Evolutionary conservation across 1,140 invertebrate species (phyloP).

Genomic region (Chironomus tepperi): DNA sequence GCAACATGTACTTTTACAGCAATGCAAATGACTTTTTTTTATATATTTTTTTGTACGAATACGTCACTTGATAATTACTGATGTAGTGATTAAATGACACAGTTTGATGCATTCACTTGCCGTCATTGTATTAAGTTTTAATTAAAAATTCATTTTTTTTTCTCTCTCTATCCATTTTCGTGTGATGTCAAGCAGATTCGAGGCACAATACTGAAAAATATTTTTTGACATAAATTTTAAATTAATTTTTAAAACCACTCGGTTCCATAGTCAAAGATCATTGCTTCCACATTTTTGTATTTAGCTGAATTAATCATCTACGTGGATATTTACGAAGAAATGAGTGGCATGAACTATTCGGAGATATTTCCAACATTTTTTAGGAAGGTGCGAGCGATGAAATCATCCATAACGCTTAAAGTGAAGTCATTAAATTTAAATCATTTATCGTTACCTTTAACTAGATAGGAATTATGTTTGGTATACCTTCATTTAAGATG

Average conservation of each 20-base stretch:
- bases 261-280: background rate
- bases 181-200: background rate
- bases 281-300: too few relatives aligned
- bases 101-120: slow-evolving; percentile 2
- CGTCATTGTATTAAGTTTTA: background rate
- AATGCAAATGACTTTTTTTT: slow-evolving; percentile 17
- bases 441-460: slow-evolving; percentile 18
- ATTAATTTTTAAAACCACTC: background rate
- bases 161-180: background rate
- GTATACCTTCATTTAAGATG: too few relatives aligned
- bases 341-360: background rate
- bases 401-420: slow-evolving; percentile 22
- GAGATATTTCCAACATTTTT: background rate
- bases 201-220: background rate
- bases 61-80: slow-evolving; percentile 16
- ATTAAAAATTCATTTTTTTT: background rate
- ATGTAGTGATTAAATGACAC: slow-evolving; percentile 17
- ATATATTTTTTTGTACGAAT: background rate
- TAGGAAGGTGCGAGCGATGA: background rate
- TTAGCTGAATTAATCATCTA: background rate
- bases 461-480: background rate
- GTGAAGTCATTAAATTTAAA: slow-evolving; percentile 19
- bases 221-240: background rate
- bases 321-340: background rate
- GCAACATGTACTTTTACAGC: background rate